A percentile compares a stretch with the other conserved stretches of the same genome.
phyloP scores from a whole-genome alignment of 2,113 vertebrate species.

The Tricholaema leucomelas region DNA sequence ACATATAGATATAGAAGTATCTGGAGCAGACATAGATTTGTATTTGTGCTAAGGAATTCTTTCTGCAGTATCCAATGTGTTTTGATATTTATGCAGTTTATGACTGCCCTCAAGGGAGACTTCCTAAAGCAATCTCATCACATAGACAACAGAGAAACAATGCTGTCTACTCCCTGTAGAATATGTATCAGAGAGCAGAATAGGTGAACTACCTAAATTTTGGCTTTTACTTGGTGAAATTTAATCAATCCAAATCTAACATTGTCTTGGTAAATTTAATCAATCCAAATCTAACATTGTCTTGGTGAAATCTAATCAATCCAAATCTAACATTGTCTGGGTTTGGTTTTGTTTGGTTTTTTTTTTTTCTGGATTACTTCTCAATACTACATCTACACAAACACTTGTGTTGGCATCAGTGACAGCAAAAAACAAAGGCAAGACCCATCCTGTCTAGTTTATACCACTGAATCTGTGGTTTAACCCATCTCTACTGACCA shows the following conservation, averaged over 20 bases:
- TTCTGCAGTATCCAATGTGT: not conserved
- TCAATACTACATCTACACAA: not conserved
- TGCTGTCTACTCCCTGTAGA: accelerated
- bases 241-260: not conserved
- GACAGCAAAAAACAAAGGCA: not conserved
- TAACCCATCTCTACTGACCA: not conserved
- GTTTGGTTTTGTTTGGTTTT: not conserved
- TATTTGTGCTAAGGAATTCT: not conserved
- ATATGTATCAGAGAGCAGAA: not conserved
- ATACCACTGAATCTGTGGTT: not conserved
- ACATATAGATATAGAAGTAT: not conserved
- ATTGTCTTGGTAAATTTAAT: accelerated
- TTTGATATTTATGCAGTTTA: not conserved
- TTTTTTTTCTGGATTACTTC: not conserved
- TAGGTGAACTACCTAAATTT: not conserved
- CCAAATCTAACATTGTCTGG: not conserved
- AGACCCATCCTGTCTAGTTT: not conserved
- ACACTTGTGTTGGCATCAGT: accelerated
- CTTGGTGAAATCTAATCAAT: not conserved
- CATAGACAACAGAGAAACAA: not conserved
- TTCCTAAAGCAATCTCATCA: not conserved
- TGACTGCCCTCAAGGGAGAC: not conserved
- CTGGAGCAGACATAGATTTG: not conserved
- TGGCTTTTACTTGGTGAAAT: not conserved
- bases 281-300: not conserved